Evolutionary conservation across 2,888 invertebrate genomes (phyloP), one percentile per base, ranked within the genome.

Genomic region (Tetragonisca angustula): DNA sequence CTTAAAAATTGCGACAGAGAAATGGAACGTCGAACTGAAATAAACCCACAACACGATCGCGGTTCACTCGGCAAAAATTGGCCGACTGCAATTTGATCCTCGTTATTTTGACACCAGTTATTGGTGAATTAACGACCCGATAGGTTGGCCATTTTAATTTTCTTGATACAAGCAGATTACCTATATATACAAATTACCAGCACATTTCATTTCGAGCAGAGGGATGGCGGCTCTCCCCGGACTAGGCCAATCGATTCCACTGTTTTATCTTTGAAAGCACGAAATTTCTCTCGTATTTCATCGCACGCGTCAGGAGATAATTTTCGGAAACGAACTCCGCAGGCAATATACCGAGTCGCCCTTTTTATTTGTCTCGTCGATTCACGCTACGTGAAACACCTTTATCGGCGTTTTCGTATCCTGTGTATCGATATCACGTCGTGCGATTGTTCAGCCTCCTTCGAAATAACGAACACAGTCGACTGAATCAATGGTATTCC

Each of bases 131-230:
- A 92, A 92, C 90, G 89, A 84, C 76, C 84, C 76, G 78, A 64
- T 68, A 83, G 84, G 72, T 84, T 82, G 87, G 80, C 83, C 86
- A 87, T 92, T 92, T 91, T 92, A 90, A 92, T 92, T 91, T 90
- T 87, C 71, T 72, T 87, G 77, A 87, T 90, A 85, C 87, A 86
- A 90, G 75, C 87, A 75, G 85, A 90, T 88, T 89, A 89, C 85
- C 81, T 73, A 81, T 81, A 84, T 85, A 83, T 81, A 86, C 88
- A 88, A 90, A 92, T 90, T 90, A 88, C 87, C 77, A 75, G 71
- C 65, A 74, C 79, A 86, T 86, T 83, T 86, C 71, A 79, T 83
- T 81, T 83, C 68, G 49, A 27, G 24, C 24, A 27, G 21, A 2
- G 21, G 24, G 27, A 54, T 5, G 1, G 24, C 32, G 21, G 4